These are phyloP conservation scores for Lutjanus erythropterus DNA, from an alignment of 2,113 vertebrate species.

Conservation along the genomic window DNA sequence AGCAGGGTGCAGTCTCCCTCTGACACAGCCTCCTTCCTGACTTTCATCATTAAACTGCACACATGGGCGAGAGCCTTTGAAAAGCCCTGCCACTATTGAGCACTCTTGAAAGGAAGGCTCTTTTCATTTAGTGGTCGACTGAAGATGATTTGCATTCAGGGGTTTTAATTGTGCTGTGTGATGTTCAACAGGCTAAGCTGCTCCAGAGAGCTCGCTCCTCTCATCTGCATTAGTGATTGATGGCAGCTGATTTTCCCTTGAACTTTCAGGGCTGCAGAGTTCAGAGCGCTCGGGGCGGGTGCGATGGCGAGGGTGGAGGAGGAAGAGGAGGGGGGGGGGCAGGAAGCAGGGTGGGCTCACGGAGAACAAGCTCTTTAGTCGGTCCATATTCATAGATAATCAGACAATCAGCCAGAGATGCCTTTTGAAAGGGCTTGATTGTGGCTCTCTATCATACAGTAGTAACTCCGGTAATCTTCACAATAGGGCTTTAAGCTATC, in stretches of 20 bases:
- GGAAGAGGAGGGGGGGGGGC: neutral
- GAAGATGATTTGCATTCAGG: constrained; percentile 78
- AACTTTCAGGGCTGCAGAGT: constrained; percentile 65
- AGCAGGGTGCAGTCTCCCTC: constrained; percentile 50
- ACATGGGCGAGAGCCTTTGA: constrained; percentile 65
- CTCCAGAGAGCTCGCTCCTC: constrained; percentile 54
- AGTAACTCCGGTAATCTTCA: constrained; percentile 40
- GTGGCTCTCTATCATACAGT: constrained; percentile 8
- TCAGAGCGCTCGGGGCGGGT: constrained; percentile 53
- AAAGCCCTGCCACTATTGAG: constrained; percentile 64
- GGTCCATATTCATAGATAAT: constrained; percentile 46
- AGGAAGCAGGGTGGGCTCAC: constrained; percentile 48
- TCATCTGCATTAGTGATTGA: constrained; percentile 78
- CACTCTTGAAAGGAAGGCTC: constrained; percentile 69
- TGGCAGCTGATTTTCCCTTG: constrained; percentile 76
- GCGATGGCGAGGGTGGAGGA: constrained; percentile 18
- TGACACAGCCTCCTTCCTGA: constrained; percentile 56
- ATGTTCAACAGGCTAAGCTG: constrained; percentile 78
- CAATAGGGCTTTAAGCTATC: constrained; percentile 18
- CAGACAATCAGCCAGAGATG: constrained; percentile 54
- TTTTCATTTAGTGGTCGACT: constrained; percentile 71
- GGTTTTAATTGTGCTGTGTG: constrained; percentile 75
- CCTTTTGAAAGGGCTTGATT: constrained; percentile 54
- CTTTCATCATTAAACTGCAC: constrained; percentile 75
- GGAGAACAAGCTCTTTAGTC: constrained; percentile 44